Base-by-base conservation (phyloP, 1,140 invertebrate species). In the Drosophila mojavensis region DNA sequence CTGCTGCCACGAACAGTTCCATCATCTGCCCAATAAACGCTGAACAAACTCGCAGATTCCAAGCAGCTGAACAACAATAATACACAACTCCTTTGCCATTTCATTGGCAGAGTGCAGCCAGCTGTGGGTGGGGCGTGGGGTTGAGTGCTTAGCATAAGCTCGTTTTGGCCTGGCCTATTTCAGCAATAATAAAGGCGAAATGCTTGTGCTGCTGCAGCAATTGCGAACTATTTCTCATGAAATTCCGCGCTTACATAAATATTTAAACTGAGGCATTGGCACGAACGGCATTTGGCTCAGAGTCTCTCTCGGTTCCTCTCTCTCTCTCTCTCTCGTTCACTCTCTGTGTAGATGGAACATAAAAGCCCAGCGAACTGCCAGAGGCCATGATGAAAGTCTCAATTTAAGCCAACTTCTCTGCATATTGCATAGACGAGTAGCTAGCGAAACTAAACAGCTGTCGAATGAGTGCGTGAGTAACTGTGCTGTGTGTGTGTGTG, bases 211-310 rank as follows among this genome's bases (percentile, higher is more conserved):
- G 24, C 6, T 65, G 61, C 68, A 72, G 80, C 72, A 74, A 80
- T 80, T 53, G 78, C 58, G 39, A 81, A 86, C 75, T 81, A 76
- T 82, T 85, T 81, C 75, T 58, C 67, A 70, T 73, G 59, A 82
- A 86, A 86, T 82, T 65, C 54, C 75, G 75, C 71, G 75, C 71
- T 77, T 77, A 59, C 47, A 79, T 77, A 86, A 88, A 88, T 86
- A 88, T 83, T 88, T 86, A 86, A 83, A 71, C 68, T 83, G 75
- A 76, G 62, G 75, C 75, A 70, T 59, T 43, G 69, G 71, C 72
- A 81, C 75, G 79, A 66, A 73, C 72, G 62, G 71, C 67, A 78
- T 73, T 86, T 55, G 48, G 51, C 56, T 67, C 51, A 66, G 68
- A 75, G 56, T 47, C 30, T 33, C 6, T 6, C 30, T 47, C 26